Evolutionary conservation across 1,140 invertebrate species (phyloP).

Genomic region (Ladona fulva): DNA sequence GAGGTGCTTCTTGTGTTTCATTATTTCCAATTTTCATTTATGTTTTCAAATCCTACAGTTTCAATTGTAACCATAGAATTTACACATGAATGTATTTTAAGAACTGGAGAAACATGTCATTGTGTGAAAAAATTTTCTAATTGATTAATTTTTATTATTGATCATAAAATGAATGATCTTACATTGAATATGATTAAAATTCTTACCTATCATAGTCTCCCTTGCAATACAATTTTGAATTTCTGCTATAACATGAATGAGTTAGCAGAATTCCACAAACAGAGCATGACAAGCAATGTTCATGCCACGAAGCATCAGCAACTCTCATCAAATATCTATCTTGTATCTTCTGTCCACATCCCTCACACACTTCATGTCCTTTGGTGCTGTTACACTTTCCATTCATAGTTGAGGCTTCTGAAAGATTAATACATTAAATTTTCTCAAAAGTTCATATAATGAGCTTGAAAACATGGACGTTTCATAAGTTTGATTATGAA

Average conservation of each 20-base stretch:
- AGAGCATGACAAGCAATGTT: slow-evolving; percentile 82
- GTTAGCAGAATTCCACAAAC: slow-evolving; percentile 78
- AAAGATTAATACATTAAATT: background rate
- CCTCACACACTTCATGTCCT: slow-evolving; percentile 61
- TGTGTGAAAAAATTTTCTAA: too few species aligned
- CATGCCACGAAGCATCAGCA: slow-evolving; percentile 85
- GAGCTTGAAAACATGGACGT: too few species aligned
- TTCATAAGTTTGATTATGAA: too few species aligned
- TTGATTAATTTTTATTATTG: too few species aligned
- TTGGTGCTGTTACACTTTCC: background rate
- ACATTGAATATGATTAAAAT: background rate
- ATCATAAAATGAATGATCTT: too few species aligned
- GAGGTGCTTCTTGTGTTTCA: too few species aligned
- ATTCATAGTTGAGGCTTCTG: background rate
- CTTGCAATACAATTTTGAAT: slow-evolving; percentile 91
- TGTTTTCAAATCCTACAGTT: too few species aligned
- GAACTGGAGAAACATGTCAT: too few species aligned
- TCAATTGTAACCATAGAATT: too few species aligned
- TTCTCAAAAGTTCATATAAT: too few species aligned
- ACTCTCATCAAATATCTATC: slow-evolving; percentile 90
- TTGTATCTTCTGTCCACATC: slow-evolving; percentile 83
- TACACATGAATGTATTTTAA: too few species aligned
- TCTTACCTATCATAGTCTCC: slow-evolving; percentile 82
- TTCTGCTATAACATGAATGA: slow-evolving; percentile 82
- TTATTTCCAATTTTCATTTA: too few species aligned